These are phyloP conservation scores for Acrobasis consociella DNA, from an alignment of 2,888 invertebrate genomes.

Conservation along the genomic window DNA sequence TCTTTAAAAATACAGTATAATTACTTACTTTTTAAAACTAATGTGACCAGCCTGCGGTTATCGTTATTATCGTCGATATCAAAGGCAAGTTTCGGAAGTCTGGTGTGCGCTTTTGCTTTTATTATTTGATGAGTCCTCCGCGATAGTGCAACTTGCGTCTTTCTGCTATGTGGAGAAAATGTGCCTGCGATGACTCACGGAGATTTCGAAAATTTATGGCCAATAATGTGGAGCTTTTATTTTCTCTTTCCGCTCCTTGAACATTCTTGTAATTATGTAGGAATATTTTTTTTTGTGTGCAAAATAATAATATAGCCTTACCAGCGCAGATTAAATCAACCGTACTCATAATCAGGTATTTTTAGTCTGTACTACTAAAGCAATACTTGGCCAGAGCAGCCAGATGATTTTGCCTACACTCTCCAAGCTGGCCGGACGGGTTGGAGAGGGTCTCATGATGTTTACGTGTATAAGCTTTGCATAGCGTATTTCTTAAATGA, in stretches of 20 bases:
- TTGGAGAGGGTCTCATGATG: too few species aligned
- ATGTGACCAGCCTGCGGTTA: not conserved
- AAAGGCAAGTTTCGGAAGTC: not conserved
- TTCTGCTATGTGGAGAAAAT: not conserved
- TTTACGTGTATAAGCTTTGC: too few species aligned
- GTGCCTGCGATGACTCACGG: conserved; percentile 6
- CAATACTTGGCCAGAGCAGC: too few species aligned
- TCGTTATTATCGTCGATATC: conserved; percentile 5
- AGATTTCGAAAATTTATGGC: not conserved
- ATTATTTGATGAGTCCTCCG: conserved; percentile 15
- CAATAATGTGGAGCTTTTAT: not conserved
- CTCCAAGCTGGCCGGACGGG: too few species aligned
- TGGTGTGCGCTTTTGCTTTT: conserved; percentile 3
- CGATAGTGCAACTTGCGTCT: conserved; percentile 11
- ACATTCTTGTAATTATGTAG: not conserved
- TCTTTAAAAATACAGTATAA: not conserved
- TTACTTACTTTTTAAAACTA: not conserved
- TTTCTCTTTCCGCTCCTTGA: not conserved
- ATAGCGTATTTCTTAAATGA: too few species aligned
- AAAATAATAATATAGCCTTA: not conserved
- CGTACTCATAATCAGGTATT: too few species aligned
- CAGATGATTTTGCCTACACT: too few species aligned
- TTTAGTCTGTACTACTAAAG: too few species aligned
- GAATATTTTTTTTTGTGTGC: not conserved
- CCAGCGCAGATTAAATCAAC: too few species aligned